Evolutionary conservation across 1,140 invertebrate genomes (phyloP), one percentile per base, ranked within the genome.

Genomic region (Drosophila kurseongensis): DNA sequence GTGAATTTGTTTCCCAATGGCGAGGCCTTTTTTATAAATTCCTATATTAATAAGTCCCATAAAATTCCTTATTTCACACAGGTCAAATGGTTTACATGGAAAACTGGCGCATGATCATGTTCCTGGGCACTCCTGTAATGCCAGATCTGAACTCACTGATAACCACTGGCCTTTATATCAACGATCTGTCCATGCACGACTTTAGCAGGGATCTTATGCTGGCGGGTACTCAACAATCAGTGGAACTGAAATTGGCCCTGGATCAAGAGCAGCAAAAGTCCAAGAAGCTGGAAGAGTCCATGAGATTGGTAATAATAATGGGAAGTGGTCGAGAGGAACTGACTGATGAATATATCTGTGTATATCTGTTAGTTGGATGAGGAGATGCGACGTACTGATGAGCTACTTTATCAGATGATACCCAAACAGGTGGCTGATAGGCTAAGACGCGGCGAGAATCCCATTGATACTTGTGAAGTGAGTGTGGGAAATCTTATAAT

Each of bases 1-100:
- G 2, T 29, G 1, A 16, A 12, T 45, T 0, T 42, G 4, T 29
- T 16, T 2, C 1, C 9, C 2, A 7, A 1, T 16, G 23, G n/a
- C 9, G n/a, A 57, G 29, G 6, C 5, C 12, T 0, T 45, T 12
- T 35, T 36, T 5, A 12, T 35, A 29, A 10, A 3, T 7, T 42
- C 3, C 13, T n/a, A 40, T 6, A 40, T 6, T 16, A 4, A 16
- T 4, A 16, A 32, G 0, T 18, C 7, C 23, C 23, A 4, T 9
- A 5, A n/a, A 16, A 18, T 9, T 5, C 4, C 2, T 1, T 47
- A 23, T 8, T 16, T 57, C 2, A 4, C 8, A 4, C 35, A 71
- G 98, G 98, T 80, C 98, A 99, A 94, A 99, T 99, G 98, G 96
- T 99, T 82, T 98, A 98, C 91, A 98, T 99, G 97, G 96, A 97